Evolutionary conservation across 2,113 vertebrate species (phyloP), one percentile per base, ranked within the genome.

Genomic region (Gallinago undulata): DNA sequence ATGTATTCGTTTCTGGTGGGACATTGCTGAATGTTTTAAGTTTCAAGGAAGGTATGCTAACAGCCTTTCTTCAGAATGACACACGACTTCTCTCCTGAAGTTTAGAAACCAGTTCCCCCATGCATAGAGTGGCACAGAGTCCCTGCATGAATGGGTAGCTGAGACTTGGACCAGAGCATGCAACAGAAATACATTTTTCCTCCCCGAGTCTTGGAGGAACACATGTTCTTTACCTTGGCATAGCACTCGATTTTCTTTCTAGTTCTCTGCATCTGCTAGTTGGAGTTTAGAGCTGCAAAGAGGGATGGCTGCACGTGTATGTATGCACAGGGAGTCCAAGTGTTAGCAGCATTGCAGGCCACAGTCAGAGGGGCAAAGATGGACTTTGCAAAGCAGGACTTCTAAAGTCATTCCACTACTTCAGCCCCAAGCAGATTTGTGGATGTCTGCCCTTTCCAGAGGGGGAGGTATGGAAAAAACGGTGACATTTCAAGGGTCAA

Each of bases 11-110:
- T 73, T 81, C 63, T 89, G 48, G 25, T 22, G 62, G 74, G 27
- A 50, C 13, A 45, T 30, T 45, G 21, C 45, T 57, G 33, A 73
- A 66, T 53, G 24, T 4, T 35, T 63, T 64, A 30, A 24, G 7
- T 56, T 76, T 85, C 66, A 75, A 50, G 41, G 35, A 91, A 82
- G 11, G 3, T 17, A 41, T 31, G 23, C 13, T 72, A 70, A 75
- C n/a, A 72, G 3, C 7, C 12, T 56, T 57, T 28, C 11, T 96
- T 35, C 30, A 86, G 35, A 22, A 53, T 4, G 2, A 48, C 10
- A 10, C 21, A 62, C 0, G 0, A 11, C 18, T 86, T 48, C 18
- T 77, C 9, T 70, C 62, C 41, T 64, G 35, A 4, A 19, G 4
- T 13, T 55, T 77, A 74, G 28, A 84, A 91, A 63, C 7, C 7